Conservation (phyloP, 2,797 vertebrate genomes). For the Ptychobarbus kaznakovi region DNA sequence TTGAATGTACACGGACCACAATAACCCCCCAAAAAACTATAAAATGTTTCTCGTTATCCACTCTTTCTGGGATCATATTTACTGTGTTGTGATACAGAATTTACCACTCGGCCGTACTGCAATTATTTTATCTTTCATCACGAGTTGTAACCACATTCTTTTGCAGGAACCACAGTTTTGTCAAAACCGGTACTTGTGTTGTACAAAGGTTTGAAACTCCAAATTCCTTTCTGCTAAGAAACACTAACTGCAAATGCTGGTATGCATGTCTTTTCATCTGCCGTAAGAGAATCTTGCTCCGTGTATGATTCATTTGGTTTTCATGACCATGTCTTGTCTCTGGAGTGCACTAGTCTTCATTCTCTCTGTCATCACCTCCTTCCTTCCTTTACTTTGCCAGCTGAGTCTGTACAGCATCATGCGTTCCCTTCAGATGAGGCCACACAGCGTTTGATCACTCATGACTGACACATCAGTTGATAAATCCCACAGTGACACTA, state of each 20-base stretch:
- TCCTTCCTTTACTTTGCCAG: conserved; percentile 7
- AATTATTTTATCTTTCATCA: not conserved
- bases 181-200: not conserved
- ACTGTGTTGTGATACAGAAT: not conserved
- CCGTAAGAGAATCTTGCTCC: not conserved
- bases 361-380: conserved; percentile 30
- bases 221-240: conserved; percentile 7
- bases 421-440: not conserved
- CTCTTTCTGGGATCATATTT: not conserved
- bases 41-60: not conserved
- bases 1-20: not conserved
- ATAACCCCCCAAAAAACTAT: not conserved
- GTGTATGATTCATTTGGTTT: conserved; percentile 32
- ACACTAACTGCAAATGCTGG: not conserved
- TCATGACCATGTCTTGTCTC: conserved; percentile 25
- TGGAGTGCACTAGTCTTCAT: conserved; percentile 15
- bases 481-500: not conserved
- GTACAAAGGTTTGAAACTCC: not conserved
- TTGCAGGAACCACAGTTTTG: conserved; percentile 12
- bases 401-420: not conserved
- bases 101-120: not conserved
- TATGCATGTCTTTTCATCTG: not conserved
- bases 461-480: conserved; percentile 14
- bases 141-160: not conserved
- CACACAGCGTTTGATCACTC: conserved; percentile 29